A percentile compares a stretch with the other conserved stretches of the same genome.
phyloP scores from a whole-genome alignment of 2,113 vertebrate species.

The Microtus ochrogaster region DNA sequence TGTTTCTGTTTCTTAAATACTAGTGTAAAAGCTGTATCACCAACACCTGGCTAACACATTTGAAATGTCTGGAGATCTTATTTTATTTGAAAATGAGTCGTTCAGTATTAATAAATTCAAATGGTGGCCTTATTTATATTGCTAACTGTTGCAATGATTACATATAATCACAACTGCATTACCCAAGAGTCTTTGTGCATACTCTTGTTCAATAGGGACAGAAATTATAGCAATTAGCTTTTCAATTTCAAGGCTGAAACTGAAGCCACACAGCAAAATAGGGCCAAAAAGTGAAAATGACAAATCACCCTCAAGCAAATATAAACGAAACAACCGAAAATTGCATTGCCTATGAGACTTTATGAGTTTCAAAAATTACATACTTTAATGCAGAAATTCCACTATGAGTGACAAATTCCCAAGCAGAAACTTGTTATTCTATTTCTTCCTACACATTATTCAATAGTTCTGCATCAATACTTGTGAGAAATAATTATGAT shows the following conservation, averaged over 20 bases:
- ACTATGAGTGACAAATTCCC: neutral
- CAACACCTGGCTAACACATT: neutral
- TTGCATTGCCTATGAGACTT: neutral
- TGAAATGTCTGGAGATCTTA: neutral
- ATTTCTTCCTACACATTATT: neutral
- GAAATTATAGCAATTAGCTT: neutral
- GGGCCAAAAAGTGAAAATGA: neutral
- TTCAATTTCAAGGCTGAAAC: neutral
- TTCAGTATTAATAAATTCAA: neutral
- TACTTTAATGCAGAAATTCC: neutral
- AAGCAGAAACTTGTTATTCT: neutral
- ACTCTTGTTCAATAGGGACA: neutral
- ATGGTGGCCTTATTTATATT: neutral
- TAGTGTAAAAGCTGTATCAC: neutral
- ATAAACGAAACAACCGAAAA: neutral
- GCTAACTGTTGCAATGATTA: neutral
- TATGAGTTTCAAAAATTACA: neutral
- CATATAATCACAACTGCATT: neutral
- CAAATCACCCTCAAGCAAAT: neutral
- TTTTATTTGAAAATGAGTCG: conserved; percentile 20
- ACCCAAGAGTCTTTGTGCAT: neutral
- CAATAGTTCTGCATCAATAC: neutral
- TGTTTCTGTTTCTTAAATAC: neutral
- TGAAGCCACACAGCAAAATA: neutral
- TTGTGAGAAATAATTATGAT: neutral